Base-by-base conservation (phyloP, 2,797 vertebrate species). In the Cyclopterus lumpus region DNA sequence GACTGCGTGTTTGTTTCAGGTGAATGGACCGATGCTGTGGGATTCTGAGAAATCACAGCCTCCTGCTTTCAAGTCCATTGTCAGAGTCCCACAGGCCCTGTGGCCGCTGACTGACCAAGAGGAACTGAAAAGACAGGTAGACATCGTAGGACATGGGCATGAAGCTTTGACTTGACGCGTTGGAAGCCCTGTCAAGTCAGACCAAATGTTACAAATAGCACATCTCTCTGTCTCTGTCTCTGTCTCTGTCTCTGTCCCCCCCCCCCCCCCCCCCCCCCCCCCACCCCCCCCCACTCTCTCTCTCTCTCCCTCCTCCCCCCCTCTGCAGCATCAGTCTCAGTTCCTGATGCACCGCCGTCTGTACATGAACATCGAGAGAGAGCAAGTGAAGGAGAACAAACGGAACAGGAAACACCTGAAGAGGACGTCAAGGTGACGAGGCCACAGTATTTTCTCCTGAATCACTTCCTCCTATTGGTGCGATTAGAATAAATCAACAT, bases 281-380 rank as follows among this genome's bases (percentile, higher is more conserved):
- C 22, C 22, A 22, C 22, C 22, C 22, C 22, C 28, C 58, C 32
- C 51, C 1, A 77, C 9, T 55, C 58, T 10, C n/a, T 54, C 20
- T 40, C 38, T 40, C 12, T 7, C 48, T 2, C 20, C 22, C 46
- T n/a, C 20, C 1, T 48, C 12, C 30, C 51, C 63, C 72, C 5
- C 5, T 81, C 58, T 24, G 2, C 88, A 99, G 97, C 94, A 88
- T 28, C 96, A 95, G 91, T 92, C 87, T 34, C 95, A 96, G 70
- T 97, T 96, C 83, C 91, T 97, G 87, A 91, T 91, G 86, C 90
- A 95, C 71, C 94, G 96, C 2, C 95, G 96, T 24, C 93, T 94
- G 53, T 95, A 95, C 90, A 97, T 98, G 97, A 95, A 84, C 65
- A 71, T 90, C 0, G 97, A 99, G 84, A 92, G 97, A 62, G 92